Evolutionary conservation across 2,797 vertebrate genomes (phyloP).

Genomic region (Sebastes itinus): DNA sequence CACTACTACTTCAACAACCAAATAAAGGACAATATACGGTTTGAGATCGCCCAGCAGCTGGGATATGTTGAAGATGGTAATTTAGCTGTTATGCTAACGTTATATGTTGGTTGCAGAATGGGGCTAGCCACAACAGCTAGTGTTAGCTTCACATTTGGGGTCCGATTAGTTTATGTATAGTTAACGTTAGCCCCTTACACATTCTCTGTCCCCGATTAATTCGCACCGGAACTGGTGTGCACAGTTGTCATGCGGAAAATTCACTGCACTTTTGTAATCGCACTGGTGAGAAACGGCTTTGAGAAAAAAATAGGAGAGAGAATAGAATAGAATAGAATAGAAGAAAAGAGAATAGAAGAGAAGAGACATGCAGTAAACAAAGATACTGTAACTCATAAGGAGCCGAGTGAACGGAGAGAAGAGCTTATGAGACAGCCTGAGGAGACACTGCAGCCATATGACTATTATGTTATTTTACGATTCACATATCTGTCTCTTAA

Average conservation of each 20-base stretch:
- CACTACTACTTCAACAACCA: too few relatives aligned
- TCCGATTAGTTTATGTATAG: too few relatives aligned
- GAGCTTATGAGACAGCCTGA: slow-evolving; percentile 18
- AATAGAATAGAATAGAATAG: not conserved
- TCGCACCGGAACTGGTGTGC: not conserved
- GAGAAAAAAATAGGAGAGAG: not conserved
- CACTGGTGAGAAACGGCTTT: not conserved
- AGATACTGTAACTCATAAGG: not conserved
- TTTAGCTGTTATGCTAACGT: too few relatives aligned
- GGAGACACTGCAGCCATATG: slow-evolving; percentile 17
- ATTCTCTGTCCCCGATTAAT: not conserved
- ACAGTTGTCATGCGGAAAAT: not conserved
- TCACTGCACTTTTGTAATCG: not conserved
- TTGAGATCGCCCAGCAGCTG: too few relatives aligned
- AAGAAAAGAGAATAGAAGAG: not conserved
- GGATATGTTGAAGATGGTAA: too few relatives aligned
- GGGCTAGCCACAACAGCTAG: too few relatives aligned
- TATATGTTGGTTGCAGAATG: too few relatives aligned
- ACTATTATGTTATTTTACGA: slow-evolving; percentile 27
- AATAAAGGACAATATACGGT: too few relatives aligned
- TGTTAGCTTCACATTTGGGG: too few relatives aligned
- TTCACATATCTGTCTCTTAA: slow-evolving; percentile 28
- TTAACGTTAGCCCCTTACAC: too few relatives aligned
- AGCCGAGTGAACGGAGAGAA: not conserved
- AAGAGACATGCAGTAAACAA: not conserved